Conservation (phyloP, 2,888 invertebrate species). For the Orthosia cruda region DNA sequence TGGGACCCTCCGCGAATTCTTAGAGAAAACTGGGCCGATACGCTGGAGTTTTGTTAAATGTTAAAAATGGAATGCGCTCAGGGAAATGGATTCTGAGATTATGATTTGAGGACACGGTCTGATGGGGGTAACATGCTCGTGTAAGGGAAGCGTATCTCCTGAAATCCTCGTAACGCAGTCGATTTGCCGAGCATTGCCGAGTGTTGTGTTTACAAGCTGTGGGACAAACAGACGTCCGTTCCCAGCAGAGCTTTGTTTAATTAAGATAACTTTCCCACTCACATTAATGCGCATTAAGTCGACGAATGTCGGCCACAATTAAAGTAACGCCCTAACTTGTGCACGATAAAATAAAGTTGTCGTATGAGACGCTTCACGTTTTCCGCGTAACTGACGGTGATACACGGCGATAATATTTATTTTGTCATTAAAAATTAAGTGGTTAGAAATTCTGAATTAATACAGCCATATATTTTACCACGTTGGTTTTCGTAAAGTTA, state of each 20-base stretch:
- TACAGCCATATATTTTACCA: constrained; percentile 21
- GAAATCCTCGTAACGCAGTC: constrained; percentile 31
- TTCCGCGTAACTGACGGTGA: constrained; percentile 39
- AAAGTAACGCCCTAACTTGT: constrained; percentile 69
- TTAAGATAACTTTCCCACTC: constrained; percentile 81
- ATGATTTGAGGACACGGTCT: constrained; percentile 47
- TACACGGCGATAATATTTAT: constrained; percentile 44
- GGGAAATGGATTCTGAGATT: constrained; percentile 53
- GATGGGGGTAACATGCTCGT: no score
- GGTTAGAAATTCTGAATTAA: constrained; percentile 32
- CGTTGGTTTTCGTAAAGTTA: no score
- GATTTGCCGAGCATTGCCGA: constrained; percentile 36
- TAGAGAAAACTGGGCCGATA: no score
- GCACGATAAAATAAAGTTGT: constrained; percentile 70
- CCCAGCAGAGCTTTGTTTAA: constrained; percentile 75
- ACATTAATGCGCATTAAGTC: constrained; percentile 76
- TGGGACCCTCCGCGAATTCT: no score
- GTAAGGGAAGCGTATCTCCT: no score
- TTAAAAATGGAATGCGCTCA: constrained; percentile 57
- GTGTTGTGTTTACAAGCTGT: constrained; percentile 68
- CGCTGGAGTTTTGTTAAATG: constrained; percentile 61
- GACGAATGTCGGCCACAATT: constrained; percentile 76
- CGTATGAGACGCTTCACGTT: constrained; percentile 59
- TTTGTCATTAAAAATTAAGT: constrained; percentile 42
- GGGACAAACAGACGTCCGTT: constrained; percentile 65